These are phyloP conservation scores for Cepaea nemoralis DNA, from an alignment of 1,140 invertebrate species.

Conservation along the genomic window DNA sequence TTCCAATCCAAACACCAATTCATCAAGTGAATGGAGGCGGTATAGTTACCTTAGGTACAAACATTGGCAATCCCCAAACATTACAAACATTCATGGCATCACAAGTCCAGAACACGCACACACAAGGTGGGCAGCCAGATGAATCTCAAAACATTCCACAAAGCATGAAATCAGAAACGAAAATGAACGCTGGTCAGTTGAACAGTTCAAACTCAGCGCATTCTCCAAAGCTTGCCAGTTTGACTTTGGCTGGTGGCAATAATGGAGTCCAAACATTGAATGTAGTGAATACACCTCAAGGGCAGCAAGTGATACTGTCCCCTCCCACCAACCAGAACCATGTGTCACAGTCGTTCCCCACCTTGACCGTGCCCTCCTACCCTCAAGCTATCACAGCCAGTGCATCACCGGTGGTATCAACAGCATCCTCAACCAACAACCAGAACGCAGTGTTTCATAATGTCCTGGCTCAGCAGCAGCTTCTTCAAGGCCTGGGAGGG, in stretches of 20 bases:
- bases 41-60: background rate
- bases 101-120: constrained; percentile 7
- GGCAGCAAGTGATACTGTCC: constrained; percentile 40
- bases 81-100: constrained; percentile 29
- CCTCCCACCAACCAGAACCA: constrained; percentile 5
- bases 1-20: constrained; percentile 74
- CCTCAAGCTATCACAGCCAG: constrained; percentile 74
- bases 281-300: constrained; percentile 40
- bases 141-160: constrained; percentile 17
- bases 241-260: constrained; percentile 22
- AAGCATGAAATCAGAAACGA: background rate
- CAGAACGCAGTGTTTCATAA: constrained; percentile 50
- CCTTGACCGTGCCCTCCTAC: constrained; percentile 40
- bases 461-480: constrained; percentile 50
- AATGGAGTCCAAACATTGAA: constrained; percentile 29
- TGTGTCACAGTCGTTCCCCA: constrained; percentile 30
- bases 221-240: constrained; percentile 5
- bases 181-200: constrained; percentile 28
- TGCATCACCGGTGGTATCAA: constrained; percentile 67
- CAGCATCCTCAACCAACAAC: constrained; percentile 69
- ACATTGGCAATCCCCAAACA: constrained; percentile 21
- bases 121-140: constrained; percentile 12
- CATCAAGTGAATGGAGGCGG: constrained; percentile 9
- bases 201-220: background rate
- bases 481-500: constrained; percentile 32